phyloP scores from a whole-genome alignment of 2,888 invertebrate species.

The Chironomus tentans region DNA sequence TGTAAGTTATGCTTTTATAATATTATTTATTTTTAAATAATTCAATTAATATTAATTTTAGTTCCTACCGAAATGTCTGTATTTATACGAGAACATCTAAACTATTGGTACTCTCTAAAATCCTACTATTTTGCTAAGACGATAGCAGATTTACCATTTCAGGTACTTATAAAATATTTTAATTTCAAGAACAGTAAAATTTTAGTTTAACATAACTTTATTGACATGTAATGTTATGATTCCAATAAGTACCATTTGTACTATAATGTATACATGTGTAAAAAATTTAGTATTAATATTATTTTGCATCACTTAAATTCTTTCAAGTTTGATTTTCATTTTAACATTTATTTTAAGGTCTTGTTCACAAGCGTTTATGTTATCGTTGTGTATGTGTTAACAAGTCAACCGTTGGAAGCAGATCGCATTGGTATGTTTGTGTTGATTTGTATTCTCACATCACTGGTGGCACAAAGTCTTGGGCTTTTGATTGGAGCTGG shows the following conservation, averaged over 20 bases:
- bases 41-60: slow-evolving; percentile 50
- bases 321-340: no score
- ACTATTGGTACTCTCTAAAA: slow-evolving; percentile 94
- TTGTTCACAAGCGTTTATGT: slow-evolving; percentile 79
- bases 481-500: slow-evolving; percentile 89
- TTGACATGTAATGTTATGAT: no score
- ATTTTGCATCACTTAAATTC: no score
- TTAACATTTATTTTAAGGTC: slow-evolving; percentile 50
- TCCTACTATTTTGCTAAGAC: slow-evolving; percentile 96
- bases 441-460: slow-evolving; percentile 59
- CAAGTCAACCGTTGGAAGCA: slow-evolving; percentile 85
- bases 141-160: slow-evolving; percentile 92
- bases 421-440: slow-evolving; percentile 52
- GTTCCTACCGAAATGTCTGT: slow-evolving; percentile 95
- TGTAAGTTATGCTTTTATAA: slow-evolving; percentile 58
- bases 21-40: no score
- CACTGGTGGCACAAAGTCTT: slow-evolving; percentile 84
- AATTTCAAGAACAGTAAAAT: no score
- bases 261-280: no score
- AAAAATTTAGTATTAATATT: no score
- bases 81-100: slow-evolving; percentile 87
- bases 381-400: slow-evolving; percentile 89
- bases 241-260: no score
- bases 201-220: no score
- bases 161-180: slow-evolving; percentile 48